Base-by-base conservation (phyloP, 2,113 vertebrate genomes). In the Gnathonemus echidnorhynchus region DNA sequence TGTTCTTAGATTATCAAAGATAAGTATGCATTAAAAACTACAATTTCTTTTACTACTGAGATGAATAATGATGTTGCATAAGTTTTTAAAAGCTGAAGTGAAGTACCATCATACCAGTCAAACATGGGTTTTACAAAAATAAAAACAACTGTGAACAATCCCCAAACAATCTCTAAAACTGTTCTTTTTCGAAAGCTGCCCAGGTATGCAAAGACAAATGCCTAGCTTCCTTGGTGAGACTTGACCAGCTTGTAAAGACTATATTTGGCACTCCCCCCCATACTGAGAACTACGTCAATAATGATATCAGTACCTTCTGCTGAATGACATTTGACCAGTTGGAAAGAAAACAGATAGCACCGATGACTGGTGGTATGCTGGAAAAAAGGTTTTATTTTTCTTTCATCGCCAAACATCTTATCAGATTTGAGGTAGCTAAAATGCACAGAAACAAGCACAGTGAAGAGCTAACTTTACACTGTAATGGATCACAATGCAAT, bases 271-370 rank as follows among this genome's bases (percentile, higher is more conserved):
- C 50, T 8, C 19, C 49, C 52, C 27, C 48, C 86, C 86, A 56
- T 87, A 35, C 49, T 5, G 13, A 53, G 50, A 52, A 39, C 86
- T 87, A 87, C 86, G 86, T 87, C 86, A 87, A 87, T 87, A 87
- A 87, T 56, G 86, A 87, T 87, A 87, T 87, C 86, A 87, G 86
- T 87, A 87, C 86, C 86, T 87, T 87, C 86, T 56, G 86, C 50
- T 87, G 86, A 87, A 53, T 87, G 50, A 87, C 86, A 87, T 87
- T 87, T 87, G 86, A 53, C 86, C 50, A 53, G 86, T 87, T 87
- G 86, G 86, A 87, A 39, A 48, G 86, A 53, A 87, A 35, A 87
- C 45, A 48, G n/a, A 50, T 10, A 52, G 27, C 27, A 56, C 3
- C 7, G 50, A 87, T 87, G 50, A 87, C 86, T 87, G 86, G 86